Percentiles rank a stretch among this genome's conserved stretches.
These are phyloP conservation scores for Capromys pilorides DNA, from an alignment of 2,797 vertebrate genomes.

Conservation along the genomic window DNA sequence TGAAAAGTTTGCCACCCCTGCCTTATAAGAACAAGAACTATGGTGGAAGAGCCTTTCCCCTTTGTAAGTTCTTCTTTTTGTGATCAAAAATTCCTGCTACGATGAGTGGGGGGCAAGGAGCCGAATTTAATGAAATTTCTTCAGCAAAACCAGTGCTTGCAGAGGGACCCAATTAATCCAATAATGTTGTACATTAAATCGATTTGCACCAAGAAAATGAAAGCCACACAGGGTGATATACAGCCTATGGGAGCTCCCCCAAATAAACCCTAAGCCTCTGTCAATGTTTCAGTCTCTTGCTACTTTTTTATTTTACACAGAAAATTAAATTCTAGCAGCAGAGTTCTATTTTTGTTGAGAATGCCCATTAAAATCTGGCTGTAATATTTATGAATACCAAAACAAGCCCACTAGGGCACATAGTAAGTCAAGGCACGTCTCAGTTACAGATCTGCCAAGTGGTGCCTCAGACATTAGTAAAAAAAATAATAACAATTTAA, in stretches of 20 bases:
- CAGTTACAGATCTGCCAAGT: slow-evolving; percentile 81
- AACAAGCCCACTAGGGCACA: slow-evolving; percentile 87
- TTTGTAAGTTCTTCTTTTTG: not conserved
- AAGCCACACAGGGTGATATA: slow-evolving; percentile 70
- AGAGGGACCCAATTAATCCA: slow-evolving; percentile 70
- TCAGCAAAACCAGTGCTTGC: slow-evolving; percentile 64
- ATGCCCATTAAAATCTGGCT: slow-evolving; percentile 84
- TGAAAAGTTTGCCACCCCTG: not conserved
- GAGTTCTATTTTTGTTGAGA: slow-evolving; percentile 85
- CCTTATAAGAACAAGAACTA: not conserved
- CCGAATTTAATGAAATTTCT: slow-evolving; percentile 26
- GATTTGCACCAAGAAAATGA: slow-evolving; percentile 75
- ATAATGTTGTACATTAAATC: slow-evolving; percentile 70
- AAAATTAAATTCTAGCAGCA: slow-evolving; percentile 84
- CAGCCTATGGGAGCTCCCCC: slow-evolving; percentile 16
- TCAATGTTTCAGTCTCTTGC: slow-evolving; percentile 43
- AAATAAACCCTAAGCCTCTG: not conserved
- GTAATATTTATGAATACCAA: slow-evolving; percentile 90
- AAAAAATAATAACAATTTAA: not conserved
- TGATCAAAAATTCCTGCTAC: not conserved
- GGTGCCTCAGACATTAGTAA: slow-evolving; percentile 24
- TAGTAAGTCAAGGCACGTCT: slow-evolving; percentile 80
- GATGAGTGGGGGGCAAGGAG: not conserved
- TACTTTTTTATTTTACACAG: slow-evolving; percentile 76
- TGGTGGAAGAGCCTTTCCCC: fast-evolving